phyloP scores from a whole-genome alignment of 2,797 vertebrate genomes.

The Psittacula derbiana region DNA sequence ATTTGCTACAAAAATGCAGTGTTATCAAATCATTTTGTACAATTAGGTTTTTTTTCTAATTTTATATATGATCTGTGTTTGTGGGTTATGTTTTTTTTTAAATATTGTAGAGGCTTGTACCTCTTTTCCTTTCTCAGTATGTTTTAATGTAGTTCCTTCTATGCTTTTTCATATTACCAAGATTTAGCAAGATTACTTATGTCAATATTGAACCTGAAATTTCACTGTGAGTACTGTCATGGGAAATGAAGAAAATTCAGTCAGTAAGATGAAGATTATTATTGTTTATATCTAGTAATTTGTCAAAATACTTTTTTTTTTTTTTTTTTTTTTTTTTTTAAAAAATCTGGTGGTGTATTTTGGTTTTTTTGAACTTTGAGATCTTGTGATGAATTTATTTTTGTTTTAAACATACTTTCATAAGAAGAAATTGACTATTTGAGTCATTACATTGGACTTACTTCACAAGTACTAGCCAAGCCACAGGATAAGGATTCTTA shows the following conservation, averaged over 20 bases:
- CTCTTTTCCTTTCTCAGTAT: not conserved
- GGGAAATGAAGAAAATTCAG: not conserved
- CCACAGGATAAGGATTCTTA: constrained; percentile 86
- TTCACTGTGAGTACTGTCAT: not conserved
- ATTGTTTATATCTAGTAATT: not conserved
- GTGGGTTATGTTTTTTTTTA: not conserved
- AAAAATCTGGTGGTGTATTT: not conserved
- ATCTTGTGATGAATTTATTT: constrained; percentile 3
- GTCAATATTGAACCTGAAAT: not conserved
- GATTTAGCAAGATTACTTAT: not conserved
- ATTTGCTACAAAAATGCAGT: not conserved
- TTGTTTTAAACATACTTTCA: not conserved
- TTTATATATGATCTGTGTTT: not conserved
- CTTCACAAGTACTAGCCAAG: constrained; percentile 84
- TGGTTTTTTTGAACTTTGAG: not conserved
- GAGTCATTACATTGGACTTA: constrained; percentile 69
- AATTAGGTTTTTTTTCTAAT: not conserved
- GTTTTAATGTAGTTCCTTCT: not conserved
- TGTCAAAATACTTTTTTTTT: not conserved
- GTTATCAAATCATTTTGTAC: not conserved
- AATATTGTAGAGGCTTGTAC: not conserved
- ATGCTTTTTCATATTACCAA: not conserved
- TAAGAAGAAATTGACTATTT: constrained; percentile 71
- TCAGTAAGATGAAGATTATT: not conserved
- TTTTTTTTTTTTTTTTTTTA: not conserved